Evolutionary conservation across 2,113 vertebrate genomes (phyloP), one percentile per base, ranked within the genome.

Genomic region (Mesembrinibis cayennensis): DNA sequence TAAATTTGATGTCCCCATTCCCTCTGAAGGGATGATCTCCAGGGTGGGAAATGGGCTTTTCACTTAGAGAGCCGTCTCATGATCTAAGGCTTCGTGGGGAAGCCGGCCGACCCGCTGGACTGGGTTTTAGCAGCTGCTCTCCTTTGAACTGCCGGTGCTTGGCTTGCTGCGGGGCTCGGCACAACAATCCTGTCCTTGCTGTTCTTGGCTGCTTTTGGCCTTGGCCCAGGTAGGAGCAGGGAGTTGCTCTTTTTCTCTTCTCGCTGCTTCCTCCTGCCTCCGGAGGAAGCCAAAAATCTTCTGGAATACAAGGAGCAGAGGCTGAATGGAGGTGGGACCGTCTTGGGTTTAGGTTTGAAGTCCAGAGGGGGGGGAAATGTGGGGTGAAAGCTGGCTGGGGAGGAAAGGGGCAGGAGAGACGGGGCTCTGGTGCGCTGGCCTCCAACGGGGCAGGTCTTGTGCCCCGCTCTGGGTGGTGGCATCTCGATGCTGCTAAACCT

Each of bases 1-100:
- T 45, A 17, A 29, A 27, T 15, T 2, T 34, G 50, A 26, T 2
- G 0, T 55, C 25, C 20, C 34, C 1, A 5, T 4, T 40, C 23
- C 36, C 66, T 72, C 36, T 11, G 30, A 49, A 42, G 80, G 34
- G 53, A 7, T 47, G 55, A 15, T 42, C 38, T 61, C 34, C 0
- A 34, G 71, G 16, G 11, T 83, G 34, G 81, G 55, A 42, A 62
- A 40, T 0, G 0, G 42, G 30, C 56, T 55, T 56, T 36, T 70
- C 8, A 3, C 29, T 77, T 17, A 4, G 9, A 40, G 42, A 47
- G 20, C 29, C 6, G 4, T 53, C 34, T 36, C 29, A 15, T 18
- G 44, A 65, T 72, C 22, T 10, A 15, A 53, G 16, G 3, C 38
- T 18, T n/a, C 1, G 1, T 13, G 53, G 67, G 45, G 45, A 80